Evolutionary conservation across 1,140 invertebrate genomes (phyloP).

Genomic region (Carcinoscorpius rotundicauda): DNA sequence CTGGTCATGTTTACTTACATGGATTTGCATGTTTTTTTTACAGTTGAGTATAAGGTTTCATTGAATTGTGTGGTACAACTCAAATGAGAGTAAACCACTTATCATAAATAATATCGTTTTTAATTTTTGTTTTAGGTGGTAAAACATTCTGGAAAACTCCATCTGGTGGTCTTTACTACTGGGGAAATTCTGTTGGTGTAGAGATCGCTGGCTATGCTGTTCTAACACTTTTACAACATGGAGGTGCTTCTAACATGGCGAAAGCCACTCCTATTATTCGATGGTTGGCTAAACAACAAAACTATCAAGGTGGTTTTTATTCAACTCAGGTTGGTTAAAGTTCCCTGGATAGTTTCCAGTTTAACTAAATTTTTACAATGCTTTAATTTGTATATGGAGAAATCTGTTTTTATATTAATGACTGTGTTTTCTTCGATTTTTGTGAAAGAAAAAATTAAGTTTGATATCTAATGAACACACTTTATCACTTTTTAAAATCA

Average conservation of each 20-base stretch:
- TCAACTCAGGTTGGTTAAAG: constrained; percentile 40
- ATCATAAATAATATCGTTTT: no score
- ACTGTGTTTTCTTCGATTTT: neutral
- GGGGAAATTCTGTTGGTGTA: constrained; percentile 36
- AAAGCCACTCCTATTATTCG: constrained; percentile 43
- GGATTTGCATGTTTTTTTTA: neutral
- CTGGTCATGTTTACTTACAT: neutral
- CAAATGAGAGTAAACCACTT: no score
- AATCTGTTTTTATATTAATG: neutral
- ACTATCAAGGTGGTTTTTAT: constrained; percentile 59
- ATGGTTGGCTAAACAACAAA: constrained; percentile 61
- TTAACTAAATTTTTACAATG: no score
- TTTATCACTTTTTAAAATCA: no score
- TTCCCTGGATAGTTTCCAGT: no score
- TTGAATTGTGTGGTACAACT: no score
- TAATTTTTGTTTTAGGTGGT: constrained; percentile 3
- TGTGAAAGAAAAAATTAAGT: no score
- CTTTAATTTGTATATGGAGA: no score
- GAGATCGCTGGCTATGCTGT: constrained; percentile 64
- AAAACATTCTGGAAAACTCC: constrained; percentile 1
- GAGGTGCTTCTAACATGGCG: constrained; percentile 40
- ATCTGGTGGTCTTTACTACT: neutral
- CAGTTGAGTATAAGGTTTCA: no score
- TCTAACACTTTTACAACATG: constrained; percentile 46
- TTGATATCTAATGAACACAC: no score